These are phyloP conservation scores for Zaprionus bogoriensis DNA, from an alignment of 2,888 invertebrate genomes.

Conservation along the genomic window DNA sequence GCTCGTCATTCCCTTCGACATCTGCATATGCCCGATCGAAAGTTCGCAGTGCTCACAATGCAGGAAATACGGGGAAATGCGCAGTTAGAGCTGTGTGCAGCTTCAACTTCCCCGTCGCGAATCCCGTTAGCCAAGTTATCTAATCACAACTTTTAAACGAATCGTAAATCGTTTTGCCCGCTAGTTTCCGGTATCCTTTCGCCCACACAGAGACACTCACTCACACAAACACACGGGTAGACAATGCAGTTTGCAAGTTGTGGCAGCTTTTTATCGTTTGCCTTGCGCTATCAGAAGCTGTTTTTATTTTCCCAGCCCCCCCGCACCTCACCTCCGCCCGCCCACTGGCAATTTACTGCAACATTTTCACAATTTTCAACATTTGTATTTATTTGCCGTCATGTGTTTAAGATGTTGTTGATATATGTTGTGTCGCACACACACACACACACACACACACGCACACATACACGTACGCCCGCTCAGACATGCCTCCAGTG, in stretches of 20 bases:
- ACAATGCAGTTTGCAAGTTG: conserved; percentile 41
- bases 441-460: conserved; percentile 20
- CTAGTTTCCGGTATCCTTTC: conserved; percentile 16
- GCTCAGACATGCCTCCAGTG: conserved; percentile 47
- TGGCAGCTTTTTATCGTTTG: conserved; percentile 45
- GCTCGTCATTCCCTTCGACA: no score
- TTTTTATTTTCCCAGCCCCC: conserved; percentile 16
- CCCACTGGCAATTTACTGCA: conserved; percentile 53
- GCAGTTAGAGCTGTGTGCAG: background rate
- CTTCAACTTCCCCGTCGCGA: background rate
- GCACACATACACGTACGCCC: conserved; percentile 10
- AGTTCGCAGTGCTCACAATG: no score
- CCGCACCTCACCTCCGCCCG: conserved; percentile 19
- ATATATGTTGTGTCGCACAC: conserved; percentile 65
- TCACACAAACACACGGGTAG: conserved; percentile 1
- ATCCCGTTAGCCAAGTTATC: conserved; percentile 32
- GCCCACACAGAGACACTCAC: background rate
- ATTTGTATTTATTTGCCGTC: conserved; percentile 76
- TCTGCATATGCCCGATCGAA: no score
- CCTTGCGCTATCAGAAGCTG: conserved; percentile 25
- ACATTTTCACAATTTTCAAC: conserved; percentile 70
- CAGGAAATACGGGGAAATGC: no score
- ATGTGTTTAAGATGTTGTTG: conserved; percentile 75
- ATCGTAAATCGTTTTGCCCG: conserved; percentile 50
- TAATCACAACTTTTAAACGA: conserved; percentile 48